Percentiles rank a stretch among this genome's conserved stretches.
These are phyloP conservation scores for Enteromius trimaculatus DNA, from an alignment of 2,797 vertebrate genomes.

Conservation along the genomic window DNA sequence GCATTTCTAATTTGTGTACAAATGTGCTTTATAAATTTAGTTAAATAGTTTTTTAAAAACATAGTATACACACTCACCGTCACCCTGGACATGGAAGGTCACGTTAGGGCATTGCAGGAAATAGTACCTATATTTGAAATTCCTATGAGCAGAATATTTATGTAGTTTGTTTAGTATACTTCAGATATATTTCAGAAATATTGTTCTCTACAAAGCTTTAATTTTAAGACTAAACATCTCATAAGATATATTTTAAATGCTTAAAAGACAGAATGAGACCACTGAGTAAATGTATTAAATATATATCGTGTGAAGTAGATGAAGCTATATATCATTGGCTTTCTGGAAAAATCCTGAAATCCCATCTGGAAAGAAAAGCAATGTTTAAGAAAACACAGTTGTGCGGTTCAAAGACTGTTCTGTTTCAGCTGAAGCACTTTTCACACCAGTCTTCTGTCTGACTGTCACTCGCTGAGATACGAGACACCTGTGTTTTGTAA, in stretches of 20 bases:
- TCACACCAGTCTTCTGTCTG: slow-evolving; percentile 12
- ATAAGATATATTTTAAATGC: not conserved
- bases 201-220: not conserved
- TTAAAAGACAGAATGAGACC: not conserved
- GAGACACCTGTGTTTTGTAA: slow-evolving; percentile 63
- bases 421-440: slow-evolving; percentile 3
- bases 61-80: no score
- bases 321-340: not conserved
- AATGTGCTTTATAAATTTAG: not conserved
- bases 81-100: not conserved
- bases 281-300: not conserved
- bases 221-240: not conserved
- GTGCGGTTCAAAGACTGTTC: not conserved
- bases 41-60: not conserved
- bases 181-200: not conserved
- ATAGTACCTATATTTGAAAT: not conserved
- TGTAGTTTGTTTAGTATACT: not conserved
- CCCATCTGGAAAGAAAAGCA: slow-evolving; percentile 28
- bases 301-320: not conserved
- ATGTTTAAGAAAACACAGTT: not conserved
- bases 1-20: not conserved
- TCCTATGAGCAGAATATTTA: not conserved
- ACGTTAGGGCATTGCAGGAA: not conserved
- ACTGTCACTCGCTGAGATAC: not conserved
- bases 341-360: slow-evolving; percentile 25